Evolutionary conservation across 2,113 vertebrate species (phyloP).

Genomic region (Alligator mississippiensis): DNA sequence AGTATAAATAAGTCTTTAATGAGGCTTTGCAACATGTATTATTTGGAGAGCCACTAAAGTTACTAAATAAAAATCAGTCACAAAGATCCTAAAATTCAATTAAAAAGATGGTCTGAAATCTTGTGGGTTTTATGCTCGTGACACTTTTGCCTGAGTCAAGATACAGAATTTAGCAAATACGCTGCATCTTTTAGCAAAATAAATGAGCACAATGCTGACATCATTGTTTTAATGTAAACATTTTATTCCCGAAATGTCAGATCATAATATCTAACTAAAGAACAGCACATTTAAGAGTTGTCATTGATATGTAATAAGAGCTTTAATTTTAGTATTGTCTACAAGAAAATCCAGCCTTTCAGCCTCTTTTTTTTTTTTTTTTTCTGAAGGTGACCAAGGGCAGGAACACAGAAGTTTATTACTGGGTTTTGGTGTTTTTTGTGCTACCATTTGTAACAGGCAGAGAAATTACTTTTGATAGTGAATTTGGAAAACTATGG

Average conservation of each 20-base stretch:
- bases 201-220: no score
- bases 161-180: no score
- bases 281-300: not conserved
- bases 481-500: not conserved
- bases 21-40: not conserved
- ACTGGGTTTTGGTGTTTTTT: not conserved
- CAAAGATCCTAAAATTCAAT: no score
- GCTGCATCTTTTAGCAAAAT: no score
- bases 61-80: no score
- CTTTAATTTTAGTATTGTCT: rapidly evolving
- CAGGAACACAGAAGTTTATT: not conserved
- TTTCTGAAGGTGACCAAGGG: not conserved
- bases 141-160: no score
- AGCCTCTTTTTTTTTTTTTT: not conserved
- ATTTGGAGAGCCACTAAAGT: no score
- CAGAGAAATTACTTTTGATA: not conserved
- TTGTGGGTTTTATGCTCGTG: no score
- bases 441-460: not conserved
- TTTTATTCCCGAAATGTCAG: not conserved
- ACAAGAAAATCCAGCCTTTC: not conserved
- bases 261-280: not conserved
- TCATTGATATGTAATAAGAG: not conserved
- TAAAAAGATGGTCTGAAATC: no score
- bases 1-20: not conserved
- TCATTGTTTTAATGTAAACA: not conserved